Conservation (phyloP, 2,888 invertebrate genomes). For the Hermaeophaga mercurialis region DNA sequence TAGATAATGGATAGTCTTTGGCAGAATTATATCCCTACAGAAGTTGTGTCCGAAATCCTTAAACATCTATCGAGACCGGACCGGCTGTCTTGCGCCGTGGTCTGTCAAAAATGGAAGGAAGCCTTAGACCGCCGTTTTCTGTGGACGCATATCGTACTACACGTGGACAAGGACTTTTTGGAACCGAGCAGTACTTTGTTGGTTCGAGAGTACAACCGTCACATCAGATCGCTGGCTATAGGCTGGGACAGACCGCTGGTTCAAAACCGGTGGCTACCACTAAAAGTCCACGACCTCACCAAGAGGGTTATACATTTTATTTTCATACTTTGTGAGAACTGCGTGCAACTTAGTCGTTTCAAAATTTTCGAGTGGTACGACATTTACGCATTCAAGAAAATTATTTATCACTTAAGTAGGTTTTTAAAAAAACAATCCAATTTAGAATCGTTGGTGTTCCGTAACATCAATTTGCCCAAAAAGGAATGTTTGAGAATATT, state of each 20-base stretch:
- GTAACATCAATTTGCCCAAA: conserved; percentile 58
- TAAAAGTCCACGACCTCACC: conserved; percentile 54
- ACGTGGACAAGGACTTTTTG: conserved; percentile 50
- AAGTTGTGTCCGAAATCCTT: conserved; percentile 48
- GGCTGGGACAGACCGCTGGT: conserved; percentile 58
- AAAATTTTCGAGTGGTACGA: conserved; percentile 60
- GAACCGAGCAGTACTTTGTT: conserved; percentile 50
- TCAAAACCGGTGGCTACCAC: conserved; percentile 52
- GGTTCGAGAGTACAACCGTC: conserved; percentile 54
- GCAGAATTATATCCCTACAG: conserved; percentile 47
- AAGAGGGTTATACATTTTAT: conserved; percentile 53
- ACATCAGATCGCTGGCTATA: conserved; percentile 58
- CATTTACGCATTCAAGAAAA: conserved; percentile 55
- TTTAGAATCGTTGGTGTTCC: conserved; percentile 54
- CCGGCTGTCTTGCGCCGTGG: conserved; percentile 48
- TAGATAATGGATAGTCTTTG: conserved; percentile 38
- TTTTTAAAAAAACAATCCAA: conserved; percentile 55
- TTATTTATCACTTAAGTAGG: conserved; percentile 50
- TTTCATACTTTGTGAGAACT: conserved; percentile 46
- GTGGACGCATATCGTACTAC: conserved; percentile 50
- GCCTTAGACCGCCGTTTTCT: conserved; percentile 45
- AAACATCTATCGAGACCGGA: conserved; percentile 48
- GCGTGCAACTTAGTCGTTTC: conserved; percentile 55
- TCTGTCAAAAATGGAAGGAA: conserved; percentile 48
- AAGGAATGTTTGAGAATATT: conserved; percentile 57